These are phyloP conservation scores for Ecdyonurus torrentis DNA, from an alignment of 2,888 invertebrate genomes.

Conservation along the genomic window DNA sequence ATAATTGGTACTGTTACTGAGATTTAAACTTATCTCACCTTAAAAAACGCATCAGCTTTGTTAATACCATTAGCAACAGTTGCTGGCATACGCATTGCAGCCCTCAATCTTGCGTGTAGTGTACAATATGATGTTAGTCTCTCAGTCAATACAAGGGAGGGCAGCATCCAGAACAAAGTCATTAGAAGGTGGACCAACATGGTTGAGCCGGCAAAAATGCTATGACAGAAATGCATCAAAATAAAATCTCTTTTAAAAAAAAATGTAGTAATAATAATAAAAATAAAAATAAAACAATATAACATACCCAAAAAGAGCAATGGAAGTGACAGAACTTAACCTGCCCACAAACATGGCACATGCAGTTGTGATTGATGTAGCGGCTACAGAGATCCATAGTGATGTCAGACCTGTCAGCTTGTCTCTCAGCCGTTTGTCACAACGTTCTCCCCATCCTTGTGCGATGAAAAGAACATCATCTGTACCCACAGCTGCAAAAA, in stretches of 20 bases:
- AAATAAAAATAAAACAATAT: too few species aligned
- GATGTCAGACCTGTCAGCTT: not conserved
- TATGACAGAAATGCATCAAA: not conserved
- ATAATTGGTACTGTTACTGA: too few species aligned
- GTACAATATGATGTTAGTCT: not conserved
- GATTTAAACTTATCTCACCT: not conserved
- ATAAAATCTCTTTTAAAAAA: not conserved
- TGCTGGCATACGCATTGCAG: not conserved
- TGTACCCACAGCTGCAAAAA: not conserved
- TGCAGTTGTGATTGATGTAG: not conserved
- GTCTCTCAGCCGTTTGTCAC: not conserved
- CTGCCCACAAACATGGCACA: not conserved
- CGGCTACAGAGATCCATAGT: not conserved
- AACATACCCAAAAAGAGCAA: not conserved
- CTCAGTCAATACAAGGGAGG: not conserved
- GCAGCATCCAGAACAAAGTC: not conserved
- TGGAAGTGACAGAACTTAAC: not conserved
- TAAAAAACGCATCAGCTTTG: not conserved
- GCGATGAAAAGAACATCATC: not conserved
- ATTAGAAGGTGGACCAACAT: not conserved
- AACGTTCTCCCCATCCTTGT: not conserved
- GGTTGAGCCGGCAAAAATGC: conserved; percentile 2
- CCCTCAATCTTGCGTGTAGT: not conserved
- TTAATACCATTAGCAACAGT: not conserved
- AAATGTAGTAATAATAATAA: not conserved